These are phyloP conservation scores for Diceros bicornis DNA, from an alignment of 2,797 vertebrate genomes.

Conservation along the genomic window DNA sequence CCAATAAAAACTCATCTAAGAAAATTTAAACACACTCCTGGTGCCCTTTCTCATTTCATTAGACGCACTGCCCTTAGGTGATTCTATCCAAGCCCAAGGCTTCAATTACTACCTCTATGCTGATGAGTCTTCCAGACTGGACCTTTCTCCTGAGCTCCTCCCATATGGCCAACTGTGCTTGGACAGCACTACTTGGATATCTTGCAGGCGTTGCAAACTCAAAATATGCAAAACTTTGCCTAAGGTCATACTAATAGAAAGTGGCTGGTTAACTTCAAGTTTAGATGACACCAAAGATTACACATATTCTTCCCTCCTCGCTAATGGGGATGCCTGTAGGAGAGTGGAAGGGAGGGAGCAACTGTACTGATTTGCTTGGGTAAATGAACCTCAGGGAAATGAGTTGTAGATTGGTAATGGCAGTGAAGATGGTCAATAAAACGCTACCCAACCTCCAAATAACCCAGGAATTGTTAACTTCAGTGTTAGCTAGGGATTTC, in stretches of 20 bases:
- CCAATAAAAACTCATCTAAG: conserved; percentile 46
- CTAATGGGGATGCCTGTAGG: background rate
- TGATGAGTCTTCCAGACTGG: background rate
- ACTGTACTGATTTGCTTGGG: background rate
- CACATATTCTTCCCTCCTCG: background rate
- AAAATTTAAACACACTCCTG: conserved; percentile 34
- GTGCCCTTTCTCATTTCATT: background rate
- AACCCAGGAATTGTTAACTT: background rate
- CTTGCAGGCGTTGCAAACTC: conserved; percentile 22
- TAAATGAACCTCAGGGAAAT: conserved; percentile 12
- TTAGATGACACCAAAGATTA: conserved; percentile 10
- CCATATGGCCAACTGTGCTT: background rate
- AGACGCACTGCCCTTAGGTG: background rate
- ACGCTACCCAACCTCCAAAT: background rate
- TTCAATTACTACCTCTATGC: background rate
- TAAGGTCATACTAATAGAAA: background rate
- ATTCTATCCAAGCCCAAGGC: conserved; percentile 22
- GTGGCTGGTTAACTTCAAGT: background rate
- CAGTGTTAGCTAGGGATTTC: background rate
- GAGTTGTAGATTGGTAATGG: background rate
- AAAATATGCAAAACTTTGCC: background rate
- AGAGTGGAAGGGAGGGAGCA: background rate
- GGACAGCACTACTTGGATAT: background rate
- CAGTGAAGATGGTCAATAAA: conserved; percentile 30
- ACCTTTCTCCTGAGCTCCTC: background rate